phyloP scores from a whole-genome alignment of 2,113 vertebrate species.

The cattle (Bos taurus) region DNA sequence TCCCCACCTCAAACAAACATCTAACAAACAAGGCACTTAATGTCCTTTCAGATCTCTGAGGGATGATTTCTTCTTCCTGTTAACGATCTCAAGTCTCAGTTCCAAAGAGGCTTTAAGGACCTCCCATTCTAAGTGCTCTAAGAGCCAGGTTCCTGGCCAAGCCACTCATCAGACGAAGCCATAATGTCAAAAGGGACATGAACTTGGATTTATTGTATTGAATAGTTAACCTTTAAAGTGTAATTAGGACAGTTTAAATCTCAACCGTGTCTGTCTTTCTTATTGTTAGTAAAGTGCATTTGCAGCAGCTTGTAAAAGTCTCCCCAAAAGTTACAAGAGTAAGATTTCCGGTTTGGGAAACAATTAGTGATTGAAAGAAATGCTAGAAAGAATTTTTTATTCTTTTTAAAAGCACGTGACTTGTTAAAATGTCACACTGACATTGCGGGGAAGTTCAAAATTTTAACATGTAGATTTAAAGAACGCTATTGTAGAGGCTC shows the following conservation, averaged over 20 bases:
- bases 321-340: background rate
- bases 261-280: background rate
- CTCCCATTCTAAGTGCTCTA: background rate
- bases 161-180: background rate
- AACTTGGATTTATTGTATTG: background rate
- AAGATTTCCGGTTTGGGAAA: constrained; percentile 1
- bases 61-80: background rate
- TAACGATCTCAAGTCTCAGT: background rate
- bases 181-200: background rate
- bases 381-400: background rate
- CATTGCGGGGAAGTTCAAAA: background rate
- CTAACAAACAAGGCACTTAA: background rate
- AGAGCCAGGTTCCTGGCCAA: background rate
- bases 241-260: background rate
- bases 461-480: background rate
- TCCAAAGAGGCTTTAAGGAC: background rate
- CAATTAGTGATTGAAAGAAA: background rate
- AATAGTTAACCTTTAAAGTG: background rate
- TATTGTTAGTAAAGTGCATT: background rate
- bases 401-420: background rate
- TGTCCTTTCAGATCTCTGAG: background rate
- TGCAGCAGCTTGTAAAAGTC: background rate
- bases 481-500: background rate
- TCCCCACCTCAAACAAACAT: background rate
- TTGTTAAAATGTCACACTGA: constrained; percentile 1